These are phyloP conservation scores for Apolygus lucorum DNA, from an alignment of 1,140 invertebrate genomes.

Conservation along the genomic window DNA sequence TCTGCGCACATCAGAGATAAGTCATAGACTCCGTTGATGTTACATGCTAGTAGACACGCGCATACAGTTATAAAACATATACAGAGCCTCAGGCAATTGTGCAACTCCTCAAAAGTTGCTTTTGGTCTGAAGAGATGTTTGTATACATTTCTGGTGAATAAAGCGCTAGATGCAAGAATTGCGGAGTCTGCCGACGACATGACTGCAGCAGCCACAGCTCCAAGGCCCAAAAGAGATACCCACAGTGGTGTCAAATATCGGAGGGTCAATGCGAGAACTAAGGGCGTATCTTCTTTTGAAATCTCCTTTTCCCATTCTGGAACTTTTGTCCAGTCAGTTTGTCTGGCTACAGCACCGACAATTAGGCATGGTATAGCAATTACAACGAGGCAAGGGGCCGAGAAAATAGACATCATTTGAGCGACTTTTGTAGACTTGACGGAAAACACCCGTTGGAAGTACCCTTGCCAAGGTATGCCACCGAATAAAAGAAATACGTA, in stretches of 20 bases:
- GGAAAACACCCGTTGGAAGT: conserved; percentile 73
- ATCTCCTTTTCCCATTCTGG: conserved; percentile 41
- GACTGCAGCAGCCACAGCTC: conserved; percentile 68
- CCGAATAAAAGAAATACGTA: conserved; percentile 67
- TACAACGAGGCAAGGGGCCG: conserved; percentile 62
- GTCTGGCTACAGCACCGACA: conserved; percentile 61
- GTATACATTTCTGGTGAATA: conserved; percentile 76
- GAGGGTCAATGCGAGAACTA: conserved; percentile 64
- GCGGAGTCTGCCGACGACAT: conserved; percentile 76
- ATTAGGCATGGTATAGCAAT: conserved; percentile 65
- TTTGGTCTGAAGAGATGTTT: conserved; percentile 59
- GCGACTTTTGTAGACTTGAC: conserved; percentile 60
- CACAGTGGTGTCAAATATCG: conserved; percentile 59
- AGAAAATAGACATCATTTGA: conserved; percentile 60
- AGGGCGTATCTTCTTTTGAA: conserved; percentile 46
- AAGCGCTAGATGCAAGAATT: conserved; percentile 63
- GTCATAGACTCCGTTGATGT: conserved; percentile 65
- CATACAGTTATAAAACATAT: conserved; percentile 59
- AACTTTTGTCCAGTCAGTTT: conserved; percentile 51
- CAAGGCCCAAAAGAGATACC: conserved; percentile 61
- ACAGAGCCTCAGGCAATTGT: conserved; percentile 62
- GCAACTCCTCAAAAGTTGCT: conserved; percentile 56
- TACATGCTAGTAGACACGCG: conserved; percentile 61
- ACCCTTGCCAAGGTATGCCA: conserved; percentile 79
- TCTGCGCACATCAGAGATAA: conserved; percentile 71